Conservation (phyloP, 2,888 invertebrate genomes). For the Synergus itoensis region DNA sequence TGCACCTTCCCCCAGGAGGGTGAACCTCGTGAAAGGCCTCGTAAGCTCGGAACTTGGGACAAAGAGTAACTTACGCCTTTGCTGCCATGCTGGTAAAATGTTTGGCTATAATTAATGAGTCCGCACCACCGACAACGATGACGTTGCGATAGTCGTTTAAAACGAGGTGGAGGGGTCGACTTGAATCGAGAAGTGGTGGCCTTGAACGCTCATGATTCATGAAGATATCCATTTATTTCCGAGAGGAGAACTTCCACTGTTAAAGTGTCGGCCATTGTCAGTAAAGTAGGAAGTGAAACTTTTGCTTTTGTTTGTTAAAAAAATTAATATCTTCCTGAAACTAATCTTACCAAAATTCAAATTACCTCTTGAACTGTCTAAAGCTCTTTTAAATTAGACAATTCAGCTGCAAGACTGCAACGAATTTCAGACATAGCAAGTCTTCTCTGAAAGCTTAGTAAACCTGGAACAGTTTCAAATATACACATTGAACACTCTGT, state of each 20-base stretch:
- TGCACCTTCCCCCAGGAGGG: constrained; percentile 56
- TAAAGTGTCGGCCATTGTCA: constrained; percentile 14
- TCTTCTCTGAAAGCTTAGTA: neutral
- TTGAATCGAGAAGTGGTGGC: constrained; percentile 23
- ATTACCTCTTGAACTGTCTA: too few relatives aligned
- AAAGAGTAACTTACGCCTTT: constrained; percentile 65
- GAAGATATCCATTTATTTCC: constrained; percentile 26
- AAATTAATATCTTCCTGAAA: too few relatives aligned
- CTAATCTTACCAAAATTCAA: too few relatives aligned
- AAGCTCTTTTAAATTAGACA: neutral
- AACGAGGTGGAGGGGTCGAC: constrained; percentile 14
- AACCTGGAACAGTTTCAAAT: neutral
- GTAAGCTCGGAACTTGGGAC: constrained; percentile 65
- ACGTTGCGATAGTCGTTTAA: constrained; percentile 25
- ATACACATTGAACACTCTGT: neutral
- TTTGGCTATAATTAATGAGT: constrained; percentile 66
- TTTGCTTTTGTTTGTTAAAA: neutral
- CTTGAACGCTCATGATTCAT: constrained; percentile 40
- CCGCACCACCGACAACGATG: constrained; percentile 31
- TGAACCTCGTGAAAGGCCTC: constrained; percentile 61
- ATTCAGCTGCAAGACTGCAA: neutral
- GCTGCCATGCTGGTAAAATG: constrained; percentile 58
- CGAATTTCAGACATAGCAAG: neutral
- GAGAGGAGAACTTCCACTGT: neutral
- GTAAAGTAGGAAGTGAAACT: constrained; percentile 6